Base-by-base conservation (phyloP, 2,888 invertebrate genomes). In the Diloba caeruleocephala region DNA sequence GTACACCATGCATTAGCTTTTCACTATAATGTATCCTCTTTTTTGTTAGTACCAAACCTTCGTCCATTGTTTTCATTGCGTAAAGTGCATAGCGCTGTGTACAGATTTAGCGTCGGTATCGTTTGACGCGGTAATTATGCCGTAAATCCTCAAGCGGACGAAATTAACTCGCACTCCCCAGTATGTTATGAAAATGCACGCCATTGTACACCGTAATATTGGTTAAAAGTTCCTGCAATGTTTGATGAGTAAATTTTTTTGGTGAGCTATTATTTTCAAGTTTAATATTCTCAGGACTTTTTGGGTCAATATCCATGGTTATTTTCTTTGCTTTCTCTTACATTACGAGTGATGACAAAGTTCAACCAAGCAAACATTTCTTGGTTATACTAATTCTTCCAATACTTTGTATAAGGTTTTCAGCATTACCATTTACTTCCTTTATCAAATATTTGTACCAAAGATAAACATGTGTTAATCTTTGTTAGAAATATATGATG, bases 51-150 rank as follows among this genome's bases (percentile, higher is more conserved):
- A 63, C 0, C 26, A 37, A 6, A 37, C 49, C 56, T 72, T 50
- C 64, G 46, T 34, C 25, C 44, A 36, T 51, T 45, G 50, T 58
- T 46, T 48, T 26, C 9, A 2, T n/a, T 28, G 42, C 42, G 46
- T 46, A 26, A 53, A 55, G 46, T 68, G 72, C 69, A 71, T 58
- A 52, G 46, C 41, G 39, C 43, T 54, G 52, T 29, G 66, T 65
- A 64, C 79, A 69, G 79, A 81, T 81, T 80, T 79, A 79, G 79
- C 68, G 54, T 72, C 71, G 74, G 76, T 74, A 71, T 60, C 75
- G 71, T 79, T 79, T 81, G 82, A 81, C 77, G 76, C 63, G 52
- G 69, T 81, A 83, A 83, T 83, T 81, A 81, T 74, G 41, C 75
- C 61, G 78, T 83, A 82, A 82, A 84, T 84, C 78, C 78, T 74